These are phyloP conservation scores for Uria lomvia DNA, from an alignment of 2,113 vertebrate species.

Conservation along the genomic window DNA sequence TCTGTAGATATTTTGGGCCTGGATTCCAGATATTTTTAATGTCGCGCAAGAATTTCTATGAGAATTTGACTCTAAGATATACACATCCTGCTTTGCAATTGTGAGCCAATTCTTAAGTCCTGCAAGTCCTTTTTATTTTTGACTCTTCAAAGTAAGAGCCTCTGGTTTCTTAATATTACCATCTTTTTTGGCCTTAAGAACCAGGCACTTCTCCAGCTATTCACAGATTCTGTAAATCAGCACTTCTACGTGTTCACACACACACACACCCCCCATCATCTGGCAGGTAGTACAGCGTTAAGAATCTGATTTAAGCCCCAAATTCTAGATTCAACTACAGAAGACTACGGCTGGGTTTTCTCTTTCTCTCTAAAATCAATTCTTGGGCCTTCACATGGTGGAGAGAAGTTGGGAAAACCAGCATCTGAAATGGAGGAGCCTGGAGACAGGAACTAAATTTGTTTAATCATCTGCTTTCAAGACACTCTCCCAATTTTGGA, in stretches of 20 bases:
- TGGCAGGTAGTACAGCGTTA: neutral
- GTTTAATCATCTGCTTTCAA: slow-evolving; percentile 23
- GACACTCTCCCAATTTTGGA: neutral
- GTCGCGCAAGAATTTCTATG: neutral
- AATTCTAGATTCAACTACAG: neutral
- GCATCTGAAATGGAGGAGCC: neutral
- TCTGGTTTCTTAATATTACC: neutral
- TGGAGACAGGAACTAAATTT: neutral
- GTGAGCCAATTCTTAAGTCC: neutral
- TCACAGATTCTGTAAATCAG: neutral
- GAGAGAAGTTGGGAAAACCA: neutral
- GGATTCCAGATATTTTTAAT: neutral
- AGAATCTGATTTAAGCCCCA: neutral
- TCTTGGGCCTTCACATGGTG: neutral
- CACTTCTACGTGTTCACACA: neutral
- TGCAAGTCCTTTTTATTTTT: neutral
- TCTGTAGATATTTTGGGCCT: neutral
- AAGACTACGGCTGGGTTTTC: neutral
- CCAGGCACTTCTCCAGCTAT: neutral
- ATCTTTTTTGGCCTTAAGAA: neutral
- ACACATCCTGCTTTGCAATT: neutral
- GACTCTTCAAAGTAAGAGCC: neutral
- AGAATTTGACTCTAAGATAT: neutral
- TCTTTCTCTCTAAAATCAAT: neutral
- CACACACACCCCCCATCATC: neutral